Conservation (phyloP, 2,797 vertebrate species). For the Cephalopachus bancanus region DNA sequence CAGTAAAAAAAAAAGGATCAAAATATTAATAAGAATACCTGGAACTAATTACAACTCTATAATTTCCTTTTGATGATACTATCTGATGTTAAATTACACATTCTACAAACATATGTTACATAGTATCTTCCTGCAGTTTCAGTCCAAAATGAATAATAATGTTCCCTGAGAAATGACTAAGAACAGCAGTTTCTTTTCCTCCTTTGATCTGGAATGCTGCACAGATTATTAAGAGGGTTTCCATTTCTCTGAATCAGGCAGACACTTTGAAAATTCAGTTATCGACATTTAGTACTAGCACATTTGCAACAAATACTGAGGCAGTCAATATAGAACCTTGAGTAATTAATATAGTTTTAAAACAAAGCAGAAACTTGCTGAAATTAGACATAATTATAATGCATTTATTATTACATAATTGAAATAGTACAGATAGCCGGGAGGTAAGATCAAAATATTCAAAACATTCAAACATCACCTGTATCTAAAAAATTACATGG, state of each 20-base stretch:
- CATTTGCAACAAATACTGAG: slow-evolving; percentile 10
- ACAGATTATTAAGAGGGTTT: slow-evolving; percentile 38
- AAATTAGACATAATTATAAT: slow-evolving; percentile 40
- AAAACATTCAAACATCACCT: background rate
- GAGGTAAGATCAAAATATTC: slow-evolving; percentile 1
- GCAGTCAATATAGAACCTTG: background rate
- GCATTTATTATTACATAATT: slow-evolving; percentile 18
- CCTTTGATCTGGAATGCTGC: slow-evolving; percentile 23
- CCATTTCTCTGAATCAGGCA: background rate
- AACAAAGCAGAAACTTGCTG: slow-evolving; percentile 42
- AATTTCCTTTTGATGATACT: slow-evolving; percentile 45
- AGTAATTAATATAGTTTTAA: slow-evolving; percentile 7
- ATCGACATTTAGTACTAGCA: slow-evolving; percentile 7
- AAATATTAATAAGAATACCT: slow-evolving; percentile 44
- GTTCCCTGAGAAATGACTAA: background rate
- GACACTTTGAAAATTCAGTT: slow-evolving; percentile 30
- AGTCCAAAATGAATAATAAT: slow-evolving; percentile 51
- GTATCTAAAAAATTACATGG: slow-evolving; percentile 21
- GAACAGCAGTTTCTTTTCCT: background rate
- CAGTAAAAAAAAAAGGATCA: slow-evolving; percentile 22
- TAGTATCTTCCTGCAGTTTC: background rate
- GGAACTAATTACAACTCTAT: background rate
- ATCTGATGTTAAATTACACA: slow-evolving; percentile 53
- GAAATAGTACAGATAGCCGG: background rate
- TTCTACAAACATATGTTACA: background rate